Evolutionary conservation across 35 echinoderm and acorn worm genomes (phyloP), one percentile per base, ranked within the genome.

Genomic region (Patiria miniata): DNA sequence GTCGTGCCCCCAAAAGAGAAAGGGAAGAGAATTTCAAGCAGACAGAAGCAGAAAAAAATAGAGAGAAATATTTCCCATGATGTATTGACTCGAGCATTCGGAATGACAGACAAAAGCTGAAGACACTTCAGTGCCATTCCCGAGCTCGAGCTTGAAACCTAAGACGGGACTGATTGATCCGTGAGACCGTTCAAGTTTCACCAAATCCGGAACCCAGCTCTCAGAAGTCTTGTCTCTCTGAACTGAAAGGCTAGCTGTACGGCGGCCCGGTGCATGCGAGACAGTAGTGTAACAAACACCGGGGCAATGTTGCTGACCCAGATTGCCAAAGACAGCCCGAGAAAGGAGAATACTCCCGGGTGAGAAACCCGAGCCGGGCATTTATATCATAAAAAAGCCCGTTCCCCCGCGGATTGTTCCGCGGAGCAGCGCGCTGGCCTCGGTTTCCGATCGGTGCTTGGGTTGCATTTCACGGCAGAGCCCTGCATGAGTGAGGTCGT

Each of bases 241-340:
- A n/a, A n/a, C n/a, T n/a, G n/a, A n/a, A n/a, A n/a, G n/a, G n/a
- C 14, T 26, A 60, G 8, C 12, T 23, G 26, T 73, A 30, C 34
- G 34, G 21, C 65, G 15, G 34, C 21, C 26, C 65, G 42, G 12
- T 6, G 42, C 34, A 18, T 10, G 23, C 14, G 19, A 73, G 65
- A 73, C 65, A 30, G n/a, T n/a, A n/a, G 23, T 73, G 65, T 73
- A 73, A 73, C 65, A 73, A 73, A 73, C 65, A 73, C 65, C 65
- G 19, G 34, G 29, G 26, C 34, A 73, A 73, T 73, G 65, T 73
- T 73, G 23, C 26, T 34, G 65, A 73, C 65, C 65, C 65, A 73
- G 65, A 73, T 73, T 73, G 65, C 1, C 34, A 10, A 28, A 23
- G 34, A 73, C 65, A 73, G 34, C 65, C 14, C 65, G 29, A 73